These are phyloP conservation scores for Phalacrocorax carbo DNA, from an alignment of 2,113 vertebrate species.

Conservation along the genomic window DNA sequence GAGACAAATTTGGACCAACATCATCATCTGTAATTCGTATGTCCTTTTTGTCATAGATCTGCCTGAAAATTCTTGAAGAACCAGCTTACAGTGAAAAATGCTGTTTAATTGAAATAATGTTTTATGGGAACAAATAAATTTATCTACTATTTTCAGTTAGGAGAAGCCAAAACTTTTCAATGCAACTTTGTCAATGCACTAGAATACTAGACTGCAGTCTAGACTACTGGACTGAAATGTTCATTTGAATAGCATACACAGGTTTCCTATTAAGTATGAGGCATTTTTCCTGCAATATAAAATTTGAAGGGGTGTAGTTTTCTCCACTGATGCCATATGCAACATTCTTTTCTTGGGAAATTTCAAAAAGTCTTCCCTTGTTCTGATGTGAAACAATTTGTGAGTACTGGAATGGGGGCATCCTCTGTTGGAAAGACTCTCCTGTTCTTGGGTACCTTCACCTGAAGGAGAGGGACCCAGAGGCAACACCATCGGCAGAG, in stretches of 20 bases:
- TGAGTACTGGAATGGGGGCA: not conserved
- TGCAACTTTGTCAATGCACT: not conserved
- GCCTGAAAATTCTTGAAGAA: not conserved
- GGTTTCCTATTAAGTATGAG: not conserved
- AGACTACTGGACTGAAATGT: not conserved
- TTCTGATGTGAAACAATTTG: not conserved
- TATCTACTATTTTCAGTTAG: not conserved
- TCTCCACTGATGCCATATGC: not conserved
- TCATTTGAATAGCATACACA: not conserved
- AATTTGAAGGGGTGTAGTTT: not conserved
- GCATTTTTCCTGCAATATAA: not conserved
- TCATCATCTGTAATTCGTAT: not conserved
- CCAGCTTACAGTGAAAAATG: not conserved
- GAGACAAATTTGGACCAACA: not conserved
- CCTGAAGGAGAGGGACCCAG: not conserved
- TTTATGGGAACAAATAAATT: not conserved
- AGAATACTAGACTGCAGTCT: not conserved
- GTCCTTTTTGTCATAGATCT: not conserved
- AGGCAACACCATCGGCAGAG: not conserved
- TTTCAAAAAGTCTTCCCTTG: not conserved
- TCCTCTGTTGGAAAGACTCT: not conserved
- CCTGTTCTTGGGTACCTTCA: not conserved
- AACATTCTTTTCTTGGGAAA: not conserved
- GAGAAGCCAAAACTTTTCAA: not conserved
- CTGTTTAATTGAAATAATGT: not conserved